Evolutionary conservation across 2,797 vertebrate genomes (phyloP).

Genomic region (Girardinus metallicus): DNA sequence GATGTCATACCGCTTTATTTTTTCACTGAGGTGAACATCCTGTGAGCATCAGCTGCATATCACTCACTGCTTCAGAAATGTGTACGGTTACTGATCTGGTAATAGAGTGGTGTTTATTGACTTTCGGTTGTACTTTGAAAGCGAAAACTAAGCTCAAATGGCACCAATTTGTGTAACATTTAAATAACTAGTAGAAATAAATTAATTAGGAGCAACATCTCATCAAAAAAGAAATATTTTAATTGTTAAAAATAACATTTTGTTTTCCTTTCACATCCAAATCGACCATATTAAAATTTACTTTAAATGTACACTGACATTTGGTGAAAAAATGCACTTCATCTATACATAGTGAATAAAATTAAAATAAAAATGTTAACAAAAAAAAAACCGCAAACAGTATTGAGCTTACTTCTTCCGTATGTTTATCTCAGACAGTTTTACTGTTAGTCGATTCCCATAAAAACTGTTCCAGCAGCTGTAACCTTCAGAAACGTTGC

Average conservation of each 20-base stretch:
- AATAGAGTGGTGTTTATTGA: background rate
- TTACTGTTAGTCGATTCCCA: slow-evolving; percentile 1
- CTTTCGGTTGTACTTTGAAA: background rate
- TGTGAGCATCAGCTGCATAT: background rate
- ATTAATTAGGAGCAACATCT: background rate
- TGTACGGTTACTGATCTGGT: background rate
- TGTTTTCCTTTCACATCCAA: background rate
- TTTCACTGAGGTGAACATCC: background rate
- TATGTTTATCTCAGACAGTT: background rate
- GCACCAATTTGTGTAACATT: background rate
- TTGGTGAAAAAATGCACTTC: background rate
- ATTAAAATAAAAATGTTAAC: background rate
- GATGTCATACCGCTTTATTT: background rate
- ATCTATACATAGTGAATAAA: background rate
- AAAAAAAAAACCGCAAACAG: background rate
- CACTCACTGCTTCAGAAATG: background rate
- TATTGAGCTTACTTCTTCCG: background rate
- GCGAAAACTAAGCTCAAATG: background rate
- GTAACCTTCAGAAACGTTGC: background rate
- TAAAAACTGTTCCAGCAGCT: background rate
- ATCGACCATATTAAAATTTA: background rate
- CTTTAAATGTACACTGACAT: background rate
- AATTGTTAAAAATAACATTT: background rate
- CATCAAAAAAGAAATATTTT: background rate
- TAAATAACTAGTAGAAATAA: background rate